Percentiles rank a stretch among this genome's conserved stretches.
Conservation (phyloP, 2,888 invertebrate species). For the Drosophila engyochracea region DNA sequence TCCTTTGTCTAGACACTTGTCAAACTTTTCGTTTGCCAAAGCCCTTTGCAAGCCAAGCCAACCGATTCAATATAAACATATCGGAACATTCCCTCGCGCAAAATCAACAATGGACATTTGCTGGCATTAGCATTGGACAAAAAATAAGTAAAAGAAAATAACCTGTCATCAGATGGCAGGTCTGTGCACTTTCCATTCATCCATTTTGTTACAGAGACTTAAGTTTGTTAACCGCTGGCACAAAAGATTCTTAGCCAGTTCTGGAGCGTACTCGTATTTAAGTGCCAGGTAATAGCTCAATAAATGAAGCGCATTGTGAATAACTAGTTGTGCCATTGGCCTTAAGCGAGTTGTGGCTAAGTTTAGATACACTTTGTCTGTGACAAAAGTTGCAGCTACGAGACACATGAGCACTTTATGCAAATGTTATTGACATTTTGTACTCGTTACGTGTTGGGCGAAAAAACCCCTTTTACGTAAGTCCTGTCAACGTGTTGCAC, state of each 20-base stretch:
- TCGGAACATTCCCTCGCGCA: constrained; percentile 16
- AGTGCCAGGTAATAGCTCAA: constrained; percentile 42
- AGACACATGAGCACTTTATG: constrained; percentile 30
- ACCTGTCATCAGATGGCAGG: constrained; percentile 4
- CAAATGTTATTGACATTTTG: constrained; percentile 53
- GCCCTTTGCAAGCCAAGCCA: constrained; percentile 17
- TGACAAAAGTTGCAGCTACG: constrained; percentile 30
- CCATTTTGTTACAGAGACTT: not conserved
- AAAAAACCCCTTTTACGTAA: constrained; percentile 33
- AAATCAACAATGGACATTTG: constrained; percentile 50
- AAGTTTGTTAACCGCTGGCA: constrained; percentile 3
- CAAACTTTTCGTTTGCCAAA: constrained; percentile 9
- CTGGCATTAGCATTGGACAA: constrained; percentile 15
- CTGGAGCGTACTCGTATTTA: not conserved
- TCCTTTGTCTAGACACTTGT: constrained; percentile 44
- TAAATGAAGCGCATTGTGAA: constrained; percentile 38
- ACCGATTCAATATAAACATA: constrained; percentile 40
- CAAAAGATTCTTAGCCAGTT: constrained; percentile 34
- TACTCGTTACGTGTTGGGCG: constrained; percentile 7
- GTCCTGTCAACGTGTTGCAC: constrained; percentile 19
- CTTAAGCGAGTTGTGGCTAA: constrained; percentile 12
- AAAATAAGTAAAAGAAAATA: not conserved
- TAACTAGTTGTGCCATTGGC: constrained; percentile 21
- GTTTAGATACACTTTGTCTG: constrained; percentile 50
- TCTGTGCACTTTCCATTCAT: not conserved